Evolutionary conservation across 1,140 invertebrate species (phyloP).

Genomic region (Eumeta japonica): DNA sequence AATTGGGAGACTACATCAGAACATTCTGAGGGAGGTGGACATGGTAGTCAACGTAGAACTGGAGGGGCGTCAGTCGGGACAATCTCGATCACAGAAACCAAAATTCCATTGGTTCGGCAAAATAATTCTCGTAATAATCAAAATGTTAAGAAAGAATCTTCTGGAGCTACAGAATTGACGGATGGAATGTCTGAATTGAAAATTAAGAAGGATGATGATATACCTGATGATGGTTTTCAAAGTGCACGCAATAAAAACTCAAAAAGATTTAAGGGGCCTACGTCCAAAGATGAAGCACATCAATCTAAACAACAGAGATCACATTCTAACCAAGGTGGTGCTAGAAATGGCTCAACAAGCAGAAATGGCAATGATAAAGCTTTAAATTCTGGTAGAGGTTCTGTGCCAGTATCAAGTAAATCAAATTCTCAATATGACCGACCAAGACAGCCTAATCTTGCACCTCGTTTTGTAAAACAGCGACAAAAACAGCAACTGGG

Average conservation of each 20-base stretch:
- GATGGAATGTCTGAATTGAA: conserved; percentile 49
- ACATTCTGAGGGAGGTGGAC: conserved; percentile 63
- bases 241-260: conserved; percentile 79
- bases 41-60: conserved; percentile 28
- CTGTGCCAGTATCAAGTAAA: conserved; percentile 42
- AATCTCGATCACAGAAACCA: conserved; percentile 33
- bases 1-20: conserved; percentile 71
- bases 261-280: conserved; percentile 59
- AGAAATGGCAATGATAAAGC: conserved; percentile 53
- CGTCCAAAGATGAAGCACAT: conserved; percentile 55
- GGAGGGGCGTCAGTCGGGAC: conserved; percentile 52
- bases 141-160: conserved; percentile 34
- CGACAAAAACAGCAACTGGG: conserved; percentile 53
- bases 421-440: conserved; percentile 60
- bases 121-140: conserved; percentile 33
- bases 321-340: conserved; percentile 46
- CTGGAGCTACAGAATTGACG: conserved; percentile 39
- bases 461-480: conserved; percentile 81
- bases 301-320: conserved; percentile 38
- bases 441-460: conserved; percentile 62
- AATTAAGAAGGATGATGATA: conserved; percentile 46
- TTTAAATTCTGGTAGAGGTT: conserved; percentile 25
- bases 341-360: conserved; percentile 46
- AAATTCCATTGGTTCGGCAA: conserved; percentile 28
- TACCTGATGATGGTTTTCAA: conserved; percentile 77